Evolutionary conservation across 2,888 invertebrate species (phyloP), one percentile per base, ranked within the genome.

Genomic region (Lithosia quadra): DNA sequence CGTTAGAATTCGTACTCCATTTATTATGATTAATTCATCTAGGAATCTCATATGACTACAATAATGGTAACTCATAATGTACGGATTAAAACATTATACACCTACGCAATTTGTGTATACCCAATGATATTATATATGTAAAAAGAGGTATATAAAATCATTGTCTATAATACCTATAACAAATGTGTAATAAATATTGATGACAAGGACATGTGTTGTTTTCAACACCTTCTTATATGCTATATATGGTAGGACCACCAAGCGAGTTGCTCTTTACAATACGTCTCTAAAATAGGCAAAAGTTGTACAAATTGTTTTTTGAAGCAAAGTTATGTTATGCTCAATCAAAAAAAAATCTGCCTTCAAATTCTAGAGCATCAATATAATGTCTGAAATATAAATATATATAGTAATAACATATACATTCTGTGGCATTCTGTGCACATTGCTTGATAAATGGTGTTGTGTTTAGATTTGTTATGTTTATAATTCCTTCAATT

Each of bases 161-260:
- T n/a, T n/a, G n/a, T n/a, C n/a, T n/a, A n/a, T n/a, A n/a, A n/a
- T n/a, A n/a, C n/a, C 49, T 49, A 74, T 69, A 80, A 76, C 75
- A 79, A 39, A 63, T 79, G 75, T 76, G 71, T 79, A 66, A 75
- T 79, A 79, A 75, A 81, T 74, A 68, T 69, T 66, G 21, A 70
- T 73, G 75, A 72, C 74, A 74, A 77, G 67, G 72, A 73, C 73
- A 79, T 68, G 66, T 77, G 74, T 74, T 60, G 60, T 60, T 76
- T 71, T 77, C 79, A 70, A 72, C 79, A 76, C 68, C 66, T 70
- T 65, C 70, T 62, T 63, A 65, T 65, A 68, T 71, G 39, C 22
- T 57, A 33, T 63, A 61, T 65, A 33, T 61, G 36, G 55, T 53
- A 59, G 55, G 36, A 55, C 58, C 61, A 39, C 39, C 57, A 57